Evolutionary conservation across 2,797 vertebrate genomes (phyloP).

Genomic region (Tapirus indicus): DNA sequence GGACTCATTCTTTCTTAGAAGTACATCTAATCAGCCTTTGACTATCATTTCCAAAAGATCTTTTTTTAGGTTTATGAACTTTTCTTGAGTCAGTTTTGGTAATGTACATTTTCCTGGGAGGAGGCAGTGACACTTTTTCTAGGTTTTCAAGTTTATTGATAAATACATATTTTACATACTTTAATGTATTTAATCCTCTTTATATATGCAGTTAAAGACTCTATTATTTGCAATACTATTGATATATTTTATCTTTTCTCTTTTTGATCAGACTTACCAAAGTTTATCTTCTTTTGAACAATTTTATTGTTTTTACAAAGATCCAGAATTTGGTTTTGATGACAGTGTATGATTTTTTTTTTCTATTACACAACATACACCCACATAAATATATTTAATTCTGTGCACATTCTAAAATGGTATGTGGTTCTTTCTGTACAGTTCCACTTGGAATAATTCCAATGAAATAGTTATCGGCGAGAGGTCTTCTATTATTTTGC

Average conservation of each 20-base stretch:
- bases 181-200: not conserved
- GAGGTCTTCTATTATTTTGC: not conserved
- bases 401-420: constrained; percentile 3
- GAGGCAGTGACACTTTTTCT: not conserved
- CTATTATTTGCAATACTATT: not conserved
- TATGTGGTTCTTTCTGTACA: not conserved
- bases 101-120: not conserved
- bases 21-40: not conserved
- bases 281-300: constrained; percentile 1
- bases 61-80: not conserved
- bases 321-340: not conserved
- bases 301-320: not conserved
- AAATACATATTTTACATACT: not conserved
- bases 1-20: not conserved
- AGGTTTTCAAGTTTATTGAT: not conserved
- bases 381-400: not conserved
- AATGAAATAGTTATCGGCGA: not conserved
- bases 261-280: not conserved
- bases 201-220: not conserved
- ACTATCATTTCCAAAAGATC: not conserved
- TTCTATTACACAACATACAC: not conserved
- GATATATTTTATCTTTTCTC: not conserved
- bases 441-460: not conserved
- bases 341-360: not conserved
- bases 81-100: not conserved